Base-by-base conservation (phyloP, 1,140 invertebrate genomes). In the Muscidifurax raptorellus region DNA sequence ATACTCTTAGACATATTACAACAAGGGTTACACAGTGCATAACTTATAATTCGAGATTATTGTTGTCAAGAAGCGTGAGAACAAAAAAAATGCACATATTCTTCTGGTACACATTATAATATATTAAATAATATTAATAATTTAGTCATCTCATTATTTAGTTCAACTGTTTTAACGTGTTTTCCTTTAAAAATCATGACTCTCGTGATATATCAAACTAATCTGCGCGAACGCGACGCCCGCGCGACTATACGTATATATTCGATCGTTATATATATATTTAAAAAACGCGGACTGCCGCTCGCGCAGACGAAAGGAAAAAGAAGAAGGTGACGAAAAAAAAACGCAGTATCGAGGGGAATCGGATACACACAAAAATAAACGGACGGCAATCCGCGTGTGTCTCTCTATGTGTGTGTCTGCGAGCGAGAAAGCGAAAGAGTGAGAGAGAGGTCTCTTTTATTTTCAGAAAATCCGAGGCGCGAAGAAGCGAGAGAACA, bases 381-480 rank as follows among this genome's bases (percentile, higher is more conserved):
- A 84, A 84, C 77, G 77, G 7, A 44, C 78, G 69, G 66, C 22
- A 59, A 59, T 80, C 79, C 80, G 84, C 79, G 75, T 25, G 77
- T 66, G 69, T 64, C 66, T 59, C 18, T 59, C 0, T 9, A 18
- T 30, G 72, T 75, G 72, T 36, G 28, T 74, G 69, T 40, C 10
- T 36, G 72, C 13, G 28, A 36, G 47, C 1, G 32, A 27, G 75
- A 10, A 44, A 13, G 71, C 3, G 71, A 6, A 28, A 6, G 32
- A 30, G 22, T 2, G 36, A 30, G 32, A 13, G 32, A n/a, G 22
- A 25, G 75, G 22, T 12, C 32, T 78, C 72, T 74, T 67, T 84
- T 84, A 84, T 84, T 83, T 84, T 84, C 64, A 72, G 82, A 79
- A 79, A 71, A 84, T 66, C 82, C 40, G 28, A 36, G 12, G 67